These are phyloP conservation scores for Elysia crispata DNA, from an alignment of 2,888 invertebrate species.

Conservation along the genomic window DNA sequence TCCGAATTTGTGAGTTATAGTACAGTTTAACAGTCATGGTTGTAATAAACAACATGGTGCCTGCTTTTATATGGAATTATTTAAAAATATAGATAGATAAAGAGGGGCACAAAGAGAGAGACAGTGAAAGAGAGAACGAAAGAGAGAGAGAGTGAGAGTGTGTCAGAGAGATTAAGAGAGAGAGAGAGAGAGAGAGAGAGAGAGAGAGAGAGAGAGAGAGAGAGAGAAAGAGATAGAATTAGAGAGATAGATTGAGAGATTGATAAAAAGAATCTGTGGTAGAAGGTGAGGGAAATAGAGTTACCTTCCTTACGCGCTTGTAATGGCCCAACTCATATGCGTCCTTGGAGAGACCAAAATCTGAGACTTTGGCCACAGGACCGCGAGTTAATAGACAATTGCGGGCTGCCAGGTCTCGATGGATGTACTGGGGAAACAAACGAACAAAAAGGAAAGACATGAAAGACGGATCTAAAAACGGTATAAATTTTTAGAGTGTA, in stretches of 20 bases:
- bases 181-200: too few relatives aligned
- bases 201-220: background rate
- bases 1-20: too few relatives aligned
- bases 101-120: background rate
- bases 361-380: constrained; percentile 64
- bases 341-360: constrained; percentile 66
- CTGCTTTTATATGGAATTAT: too few relatives aligned
- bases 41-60: too few relatives aligned
- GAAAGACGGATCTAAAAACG: too few relatives aligned
- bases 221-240: background rate
- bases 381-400: constrained; percentile 60
- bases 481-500: too few relatives aligned
- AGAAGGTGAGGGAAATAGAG: too few relatives aligned
- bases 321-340: constrained; percentile 66
- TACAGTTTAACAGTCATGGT: too few relatives aligned
- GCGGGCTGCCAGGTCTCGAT: constrained; percentile 65
- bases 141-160: background rate
- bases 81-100: too few relatives aligned
- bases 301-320: constrained; percentile 53
- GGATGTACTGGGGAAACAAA: constrained; percentile 59
- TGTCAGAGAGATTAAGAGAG: too few relatives aligned
- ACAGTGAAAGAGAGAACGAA: constrained; percentile 15
- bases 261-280: too few relatives aligned
- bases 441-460: background rate
- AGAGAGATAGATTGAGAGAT: background rate